A percentile compares a stretch with the other conserved stretches of the same genome.
These are phyloP conservation scores for Cheilinus undulatus DNA, from an alignment of 2,113 vertebrate genomes.

Conservation along the genomic window DNA sequence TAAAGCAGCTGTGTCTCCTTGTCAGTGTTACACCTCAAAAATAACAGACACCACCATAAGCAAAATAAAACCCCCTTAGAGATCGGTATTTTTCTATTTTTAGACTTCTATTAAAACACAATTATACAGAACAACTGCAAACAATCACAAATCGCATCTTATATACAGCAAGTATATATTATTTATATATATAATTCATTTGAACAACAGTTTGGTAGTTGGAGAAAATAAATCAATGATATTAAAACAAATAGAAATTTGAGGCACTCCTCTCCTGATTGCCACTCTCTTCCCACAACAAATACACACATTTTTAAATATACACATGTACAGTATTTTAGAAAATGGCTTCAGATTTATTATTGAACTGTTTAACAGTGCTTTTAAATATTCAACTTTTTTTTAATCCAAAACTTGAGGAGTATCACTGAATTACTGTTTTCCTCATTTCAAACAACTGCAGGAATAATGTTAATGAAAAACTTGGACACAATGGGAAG, in stretches of 20 bases:
- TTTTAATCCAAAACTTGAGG: constrained; percentile 64
- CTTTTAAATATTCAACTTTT: constrained; percentile 65
- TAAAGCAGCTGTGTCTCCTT: constrained; percentile 17
- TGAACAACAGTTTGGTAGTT: constrained; percentile 83
- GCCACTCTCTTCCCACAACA: constrained; percentile 73
- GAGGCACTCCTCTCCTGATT: constrained; percentile 73
- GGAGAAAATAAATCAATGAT: constrained; percentile 78
- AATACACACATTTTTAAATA: constrained; percentile 82
- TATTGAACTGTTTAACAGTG: constrained; percentile 71
- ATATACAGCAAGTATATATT: constrained; percentile 90
- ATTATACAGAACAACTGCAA: constrained; percentile 94
- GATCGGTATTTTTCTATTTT: constrained; percentile 82
- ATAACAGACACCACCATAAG: constrained; percentile 62
- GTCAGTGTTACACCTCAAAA: constrained; percentile 42
- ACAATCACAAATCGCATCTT: constrained; percentile 92
- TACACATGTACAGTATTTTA: constrained; percentile 85
- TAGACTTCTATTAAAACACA: constrained; percentile 96
- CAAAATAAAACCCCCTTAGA: constrained; percentile 56
- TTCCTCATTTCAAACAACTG: constrained; percentile 64
- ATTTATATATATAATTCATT: constrained; percentile 68
- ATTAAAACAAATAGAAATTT: constrained; percentile 84
- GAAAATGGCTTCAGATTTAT: constrained; percentile 84
- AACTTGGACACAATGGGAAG: constrained; percentile 62
- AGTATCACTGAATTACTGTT: constrained; percentile 50
- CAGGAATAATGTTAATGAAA: constrained; percentile 73